Evolutionary conservation across 1,140 invertebrate species (phyloP).

Genomic region (Drosophila obscura): DNA sequence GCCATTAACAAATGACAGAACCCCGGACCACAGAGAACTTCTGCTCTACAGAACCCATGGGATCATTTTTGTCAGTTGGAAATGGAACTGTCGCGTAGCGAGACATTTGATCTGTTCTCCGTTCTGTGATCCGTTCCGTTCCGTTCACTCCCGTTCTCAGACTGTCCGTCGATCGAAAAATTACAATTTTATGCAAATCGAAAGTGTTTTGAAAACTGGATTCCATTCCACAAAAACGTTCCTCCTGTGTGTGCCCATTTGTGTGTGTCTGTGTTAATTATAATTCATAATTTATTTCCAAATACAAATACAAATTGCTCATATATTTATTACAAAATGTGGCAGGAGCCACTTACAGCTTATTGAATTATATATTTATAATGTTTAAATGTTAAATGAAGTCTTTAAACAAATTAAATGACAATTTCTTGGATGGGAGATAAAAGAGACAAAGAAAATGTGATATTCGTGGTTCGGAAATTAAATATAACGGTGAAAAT

Average conservation of each 20-base stretch:
- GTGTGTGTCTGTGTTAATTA: slow-evolving; percentile 37
- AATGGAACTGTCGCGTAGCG: slow-evolving; percentile 39
- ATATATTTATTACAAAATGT: slow-evolving; percentile 59
- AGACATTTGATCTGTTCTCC: slow-evolving; percentile 31
- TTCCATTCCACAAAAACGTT: slow-evolving; percentile 7
- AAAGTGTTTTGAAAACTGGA: slow-evolving; percentile 57
- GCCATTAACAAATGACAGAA: slow-evolving; percentile 39
- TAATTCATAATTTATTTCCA: slow-evolving; percentile 60
- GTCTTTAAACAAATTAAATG: slow-evolving; percentile 46
- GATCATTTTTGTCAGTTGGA: slow-evolving; percentile 45
- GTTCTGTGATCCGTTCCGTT: too few species aligned
- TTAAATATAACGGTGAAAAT: too few species aligned
- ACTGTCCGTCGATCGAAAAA: slow-evolving; percentile 37
- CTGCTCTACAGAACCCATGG: slow-evolving; percentile 17
- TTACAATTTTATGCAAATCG: slow-evolving; percentile 61
- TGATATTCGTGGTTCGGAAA: too few species aligned
- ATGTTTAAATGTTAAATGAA: slow-evolving; percentile 35
- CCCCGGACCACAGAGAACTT: not conserved
- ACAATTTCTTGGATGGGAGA: slow-evolving; percentile 24
- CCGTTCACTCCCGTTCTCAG: not conserved
- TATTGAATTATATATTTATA: slow-evolving; percentile 30
- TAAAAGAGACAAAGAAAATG: slow-evolving; percentile 2
- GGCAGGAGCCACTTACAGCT: slow-evolving; percentile 32
- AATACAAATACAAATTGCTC: slow-evolving; percentile 38
- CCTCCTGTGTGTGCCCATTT: slow-evolving; percentile 10